Percentiles rank a stretch among this genome's conserved stretches.
Conservation (phyloP, 1,140 invertebrate genomes). For the Diabrotica undecimpunctata region DNA sequence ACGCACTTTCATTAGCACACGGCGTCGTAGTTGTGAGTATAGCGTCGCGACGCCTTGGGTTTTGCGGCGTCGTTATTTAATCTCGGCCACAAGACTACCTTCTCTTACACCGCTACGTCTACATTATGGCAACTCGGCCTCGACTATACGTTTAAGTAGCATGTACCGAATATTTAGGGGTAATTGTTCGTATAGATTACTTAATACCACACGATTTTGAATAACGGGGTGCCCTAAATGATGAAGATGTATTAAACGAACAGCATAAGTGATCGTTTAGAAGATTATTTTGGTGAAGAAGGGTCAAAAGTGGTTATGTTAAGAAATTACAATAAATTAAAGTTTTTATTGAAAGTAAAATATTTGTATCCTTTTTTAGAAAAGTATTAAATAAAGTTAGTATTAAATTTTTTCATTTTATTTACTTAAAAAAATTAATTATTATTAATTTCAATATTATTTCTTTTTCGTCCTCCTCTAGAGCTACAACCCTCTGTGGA, state of each 20-base stretch:
- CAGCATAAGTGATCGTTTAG: background rate
- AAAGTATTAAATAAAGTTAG: too few species aligned
- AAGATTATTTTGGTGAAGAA: too few species aligned
- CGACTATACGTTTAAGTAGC: conserved; percentile 7
- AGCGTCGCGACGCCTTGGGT: conserved; percentile 6
- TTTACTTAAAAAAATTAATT: too few species aligned
- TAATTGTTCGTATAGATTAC: conserved; percentile 2
- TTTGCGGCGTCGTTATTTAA: conserved; percentile 17
- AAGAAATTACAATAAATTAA: too few species aligned
- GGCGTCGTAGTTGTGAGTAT: background rate
- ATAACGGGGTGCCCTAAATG: background rate
- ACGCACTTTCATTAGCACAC: conserved; percentile 1
- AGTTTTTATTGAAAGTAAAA: too few species aligned
- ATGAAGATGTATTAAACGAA: background rate
- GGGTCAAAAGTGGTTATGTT: too few species aligned
- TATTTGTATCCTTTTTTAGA: too few species aligned
- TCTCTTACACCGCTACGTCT: conserved; percentile 18
- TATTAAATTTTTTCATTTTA: too few species aligned
- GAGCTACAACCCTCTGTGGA: too few species aligned
- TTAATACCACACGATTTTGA: conserved; percentile 2
- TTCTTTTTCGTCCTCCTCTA: too few species aligned
- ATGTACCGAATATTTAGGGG: background rate
- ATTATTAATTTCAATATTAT: too few species aligned
- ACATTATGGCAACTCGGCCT: conserved; percentile 8
- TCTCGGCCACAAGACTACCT: conserved; percentile 19